Conservation (phyloP, 2,113 vertebrate genomes). For the Platysternon megacephalum region DNA sequence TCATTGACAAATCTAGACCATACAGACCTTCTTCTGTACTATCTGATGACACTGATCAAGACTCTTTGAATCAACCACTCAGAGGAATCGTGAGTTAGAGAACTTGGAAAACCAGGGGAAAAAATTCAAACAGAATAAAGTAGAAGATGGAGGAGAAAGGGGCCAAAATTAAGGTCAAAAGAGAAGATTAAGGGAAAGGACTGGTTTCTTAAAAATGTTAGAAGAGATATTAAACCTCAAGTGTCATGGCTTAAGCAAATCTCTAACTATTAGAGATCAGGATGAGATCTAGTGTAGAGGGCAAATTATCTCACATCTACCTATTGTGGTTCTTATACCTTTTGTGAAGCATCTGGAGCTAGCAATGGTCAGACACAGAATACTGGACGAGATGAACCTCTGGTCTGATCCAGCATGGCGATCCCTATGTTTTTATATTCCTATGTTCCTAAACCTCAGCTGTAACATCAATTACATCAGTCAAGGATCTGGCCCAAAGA, state of each 20-base stretch:
- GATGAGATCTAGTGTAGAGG: constrained; percentile 64
- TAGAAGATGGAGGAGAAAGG: constrained; percentile 45
- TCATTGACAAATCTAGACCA: constrained; percentile 25
- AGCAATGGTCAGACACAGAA: constrained; percentile 62
- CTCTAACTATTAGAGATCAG: constrained; percentile 58
- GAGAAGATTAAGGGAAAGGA: constrained; percentile 42
- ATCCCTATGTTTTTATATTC: background rate
- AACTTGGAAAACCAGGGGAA: background rate
- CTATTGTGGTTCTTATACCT: constrained; percentile 23
- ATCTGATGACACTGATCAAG: background rate
- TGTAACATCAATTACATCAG: constrained; percentile 57
- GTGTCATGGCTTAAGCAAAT: constrained; percentile 56
- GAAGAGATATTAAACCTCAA: constrained; percentile 47
- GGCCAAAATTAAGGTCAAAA: constrained; percentile 40
- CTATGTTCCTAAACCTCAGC: constrained; percentile 8
- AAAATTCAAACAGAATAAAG: background rate
- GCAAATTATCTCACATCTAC: constrained; percentile 50
- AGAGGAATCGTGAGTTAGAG: background rate
- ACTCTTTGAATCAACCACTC: background rate
- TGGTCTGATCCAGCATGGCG: constrained; percentile 47
- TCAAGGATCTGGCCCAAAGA: constrained; percentile 50
- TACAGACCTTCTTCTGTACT: background rate
- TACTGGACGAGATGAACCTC: constrained; percentile 55
- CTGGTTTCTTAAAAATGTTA: constrained; percentile 47
- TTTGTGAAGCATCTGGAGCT: constrained; percentile 61